phyloP scores from a whole-genome alignment of 2,113 vertebrate genomes.

The Heliornis fulica region DNA sequence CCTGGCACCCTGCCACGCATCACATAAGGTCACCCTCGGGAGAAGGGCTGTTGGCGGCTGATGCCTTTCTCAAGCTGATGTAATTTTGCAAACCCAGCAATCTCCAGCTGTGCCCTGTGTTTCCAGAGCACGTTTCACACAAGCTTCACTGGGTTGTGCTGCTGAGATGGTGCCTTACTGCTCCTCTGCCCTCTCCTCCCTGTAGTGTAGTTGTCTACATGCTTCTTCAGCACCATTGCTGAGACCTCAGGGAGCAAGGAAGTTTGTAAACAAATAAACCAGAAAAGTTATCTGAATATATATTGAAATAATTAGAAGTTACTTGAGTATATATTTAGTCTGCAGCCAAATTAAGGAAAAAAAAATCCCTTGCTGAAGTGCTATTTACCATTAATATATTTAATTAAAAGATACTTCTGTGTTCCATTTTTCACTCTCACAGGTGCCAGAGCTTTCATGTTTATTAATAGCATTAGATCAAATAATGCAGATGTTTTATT shows the following conservation, averaged over 20 bases:
- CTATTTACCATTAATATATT: constrained; percentile 53
- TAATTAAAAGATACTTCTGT: constrained; percentile 60
- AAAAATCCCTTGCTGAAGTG: constrained; percentile 24
- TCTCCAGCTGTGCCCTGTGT: neutral
- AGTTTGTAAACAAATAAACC: constrained; percentile 4
- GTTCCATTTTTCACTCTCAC: constrained; percentile 56
- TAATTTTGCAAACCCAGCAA: rapidly evolving
- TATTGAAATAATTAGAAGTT: constrained; percentile 29
- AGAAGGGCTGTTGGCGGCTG: neutral
- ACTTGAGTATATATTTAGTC: constrained; percentile 24
- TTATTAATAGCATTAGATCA: constrained; percentile 54
- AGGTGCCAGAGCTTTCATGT: constrained; percentile 51
- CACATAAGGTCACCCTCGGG: neutral
- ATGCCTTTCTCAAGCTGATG: neutral
- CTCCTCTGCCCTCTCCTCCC: neutral
- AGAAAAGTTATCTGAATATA: neutral
- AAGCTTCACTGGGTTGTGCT: rapidly evolving
- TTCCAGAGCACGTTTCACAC: rapidly evolving
- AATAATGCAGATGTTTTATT: constrained; percentile 55
- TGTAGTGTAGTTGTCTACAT: neutral
- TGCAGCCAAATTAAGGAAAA: constrained; percentile 9
- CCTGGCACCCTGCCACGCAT: neutral
- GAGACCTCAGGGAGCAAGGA: neutral
- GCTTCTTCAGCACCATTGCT: neutral
- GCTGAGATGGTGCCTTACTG: rapidly evolving